Conservation (phyloP, 2,888 invertebrate genomes). For the Apamea sordens region DNA sequence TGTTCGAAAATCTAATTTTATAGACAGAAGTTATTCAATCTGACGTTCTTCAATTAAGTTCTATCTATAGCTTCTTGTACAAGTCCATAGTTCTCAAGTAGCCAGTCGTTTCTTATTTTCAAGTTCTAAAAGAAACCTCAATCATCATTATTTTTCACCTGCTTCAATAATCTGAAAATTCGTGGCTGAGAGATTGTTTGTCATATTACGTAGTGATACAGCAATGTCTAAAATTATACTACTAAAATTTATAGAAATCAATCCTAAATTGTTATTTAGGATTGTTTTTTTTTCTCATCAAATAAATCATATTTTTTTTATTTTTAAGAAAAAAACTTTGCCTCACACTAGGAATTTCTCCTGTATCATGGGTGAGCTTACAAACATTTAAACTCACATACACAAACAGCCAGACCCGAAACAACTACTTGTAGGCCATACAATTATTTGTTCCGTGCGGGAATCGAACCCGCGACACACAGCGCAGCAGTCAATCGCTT, state of each 20-base stretch:
- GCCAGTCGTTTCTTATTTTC: not conserved
- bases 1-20: conserved; percentile 1
- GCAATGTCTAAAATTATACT: not conserved
- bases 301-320: no score
- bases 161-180: not conserved
- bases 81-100: not conserved
- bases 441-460: no score
- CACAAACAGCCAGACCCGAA: no score
- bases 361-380: no score
- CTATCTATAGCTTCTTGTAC: not conserved
- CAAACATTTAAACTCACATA: no score
- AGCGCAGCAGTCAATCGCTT: no score
- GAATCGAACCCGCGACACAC: no score
- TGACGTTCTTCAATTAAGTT: not conserved
- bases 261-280: no score
- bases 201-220: not conserved
- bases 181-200: not conserved
- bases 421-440: no score
- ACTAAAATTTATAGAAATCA: not conserved
- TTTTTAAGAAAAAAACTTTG: no score
- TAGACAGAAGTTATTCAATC: not conserved
- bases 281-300: no score
- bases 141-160: not conserved
- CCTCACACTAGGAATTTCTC: no score
- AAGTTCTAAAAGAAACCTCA: not conserved